Percentiles rank a stretch among this genome's conserved stretches.
phyloP scores from a whole-genome alignment of 2,797 vertebrate genomes.

The Ctenosaura bakeri region DNA sequence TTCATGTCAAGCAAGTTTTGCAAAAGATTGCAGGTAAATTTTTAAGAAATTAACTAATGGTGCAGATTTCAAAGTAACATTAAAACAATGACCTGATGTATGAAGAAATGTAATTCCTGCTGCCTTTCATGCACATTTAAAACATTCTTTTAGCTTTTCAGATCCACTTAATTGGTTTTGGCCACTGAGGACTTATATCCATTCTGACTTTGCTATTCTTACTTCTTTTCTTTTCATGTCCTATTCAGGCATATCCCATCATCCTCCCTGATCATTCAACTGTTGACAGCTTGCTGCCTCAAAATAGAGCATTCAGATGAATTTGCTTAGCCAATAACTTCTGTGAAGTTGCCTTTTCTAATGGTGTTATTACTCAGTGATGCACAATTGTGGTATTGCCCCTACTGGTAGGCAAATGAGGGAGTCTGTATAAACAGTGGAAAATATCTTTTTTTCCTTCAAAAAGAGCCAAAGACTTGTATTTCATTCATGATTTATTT shows the following conservation, averaged over 20 bases:
- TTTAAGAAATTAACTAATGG: conserved; percentile 38
- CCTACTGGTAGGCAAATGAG: conserved; percentile 86
- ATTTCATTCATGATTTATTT: conserved; percentile 74
- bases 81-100: conserved; percentile 44
- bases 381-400: conserved; percentile 87
- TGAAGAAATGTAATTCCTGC: conserved; percentile 45
- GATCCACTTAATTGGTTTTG: not conserved
- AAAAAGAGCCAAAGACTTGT: conserved; percentile 87
- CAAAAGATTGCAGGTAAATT: conserved; percentile 10
- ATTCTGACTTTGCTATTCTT: conserved; percentile 40
- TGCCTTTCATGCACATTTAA: conserved; percentile 41
- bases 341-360: conserved; percentile 99
- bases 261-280: conserved; percentile 80
- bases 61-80: conserved; percentile 45
- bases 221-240: conserved; percentile 20
- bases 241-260: conserved; percentile 66
- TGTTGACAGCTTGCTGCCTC: conserved; percentile 84
- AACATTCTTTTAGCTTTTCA: conserved; percentile 37
- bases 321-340: conserved; percentile 94
- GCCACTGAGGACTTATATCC: conserved; percentile 34
- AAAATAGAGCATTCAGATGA: conserved; percentile 89
- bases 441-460: conserved; percentile 79
- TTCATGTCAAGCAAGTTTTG: not conserved
- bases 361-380: conserved; percentile 90
- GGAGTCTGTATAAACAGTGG: conserved; percentile 79